Evolutionary conservation across 2,797 vertebrate genomes (phyloP).

Genomic region (Ptychobarbus kaznakovi): DNA sequence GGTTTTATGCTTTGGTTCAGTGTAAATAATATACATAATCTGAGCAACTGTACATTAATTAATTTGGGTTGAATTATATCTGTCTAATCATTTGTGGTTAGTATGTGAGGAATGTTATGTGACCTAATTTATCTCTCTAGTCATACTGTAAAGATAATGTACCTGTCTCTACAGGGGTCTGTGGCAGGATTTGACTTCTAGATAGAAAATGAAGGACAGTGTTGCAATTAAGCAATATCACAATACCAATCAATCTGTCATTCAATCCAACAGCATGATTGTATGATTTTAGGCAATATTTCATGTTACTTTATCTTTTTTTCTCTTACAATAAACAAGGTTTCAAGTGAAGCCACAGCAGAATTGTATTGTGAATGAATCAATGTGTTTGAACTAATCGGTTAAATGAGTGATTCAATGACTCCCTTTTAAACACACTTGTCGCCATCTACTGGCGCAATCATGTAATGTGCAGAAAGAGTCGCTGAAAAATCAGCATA

Average conservation of each 20-base stretch:
- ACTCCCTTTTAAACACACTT: background rate
- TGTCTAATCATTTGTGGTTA: background rate
- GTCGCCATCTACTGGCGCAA: background rate
- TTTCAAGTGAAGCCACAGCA: background rate
- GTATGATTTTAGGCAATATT: background rate
- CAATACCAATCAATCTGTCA: background rate
- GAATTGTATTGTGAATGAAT: background rate
- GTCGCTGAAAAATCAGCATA: background rate
- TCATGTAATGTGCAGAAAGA: background rate
- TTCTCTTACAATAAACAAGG: background rate
- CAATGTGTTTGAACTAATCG: background rate
- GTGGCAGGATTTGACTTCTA: background rate
- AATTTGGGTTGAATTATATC: background rate
- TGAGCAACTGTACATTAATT: background rate
- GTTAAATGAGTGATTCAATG: constrained; percentile 6
- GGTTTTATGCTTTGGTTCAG: background rate
- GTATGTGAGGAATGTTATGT: background rate
- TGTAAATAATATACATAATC: background rate
- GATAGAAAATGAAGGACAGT: constrained; percentile 4
- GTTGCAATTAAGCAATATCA: background rate
- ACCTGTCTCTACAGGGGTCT: background rate
- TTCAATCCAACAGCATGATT: background rate
- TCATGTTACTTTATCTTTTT: background rate
- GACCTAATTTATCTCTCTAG: background rate
- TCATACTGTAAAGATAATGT: background rate